These are phyloP conservation scores for Agrotis ipsilon DNA, from an alignment of 2,888 invertebrate genomes.

Conservation along the genomic window DNA sequence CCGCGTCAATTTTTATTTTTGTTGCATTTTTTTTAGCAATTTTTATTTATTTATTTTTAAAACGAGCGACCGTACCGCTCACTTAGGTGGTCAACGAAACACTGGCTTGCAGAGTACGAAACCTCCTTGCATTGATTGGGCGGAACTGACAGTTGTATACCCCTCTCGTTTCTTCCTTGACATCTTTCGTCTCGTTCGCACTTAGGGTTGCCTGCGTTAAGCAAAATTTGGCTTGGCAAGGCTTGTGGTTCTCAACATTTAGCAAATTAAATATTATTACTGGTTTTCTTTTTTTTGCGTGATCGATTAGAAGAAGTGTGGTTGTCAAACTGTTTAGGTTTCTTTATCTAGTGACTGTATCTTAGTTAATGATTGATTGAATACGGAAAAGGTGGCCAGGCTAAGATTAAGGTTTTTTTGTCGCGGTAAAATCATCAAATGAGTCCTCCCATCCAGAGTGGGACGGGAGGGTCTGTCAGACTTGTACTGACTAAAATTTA, in stretches of 20 bases:
- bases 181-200: slow-evolving; percentile 71
- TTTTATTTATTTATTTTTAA: slow-evolving; percentile 71
- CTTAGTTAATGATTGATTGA: background rate
- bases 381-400: background rate
- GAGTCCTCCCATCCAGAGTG: no score
- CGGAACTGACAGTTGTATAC: slow-evolving; percentile 79
- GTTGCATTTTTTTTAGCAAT: slow-evolving; percentile 60
- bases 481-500: no score
- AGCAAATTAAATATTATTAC: slow-evolving; percentile 56
- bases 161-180: slow-evolving; percentile 74
- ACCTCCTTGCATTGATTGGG: slow-evolving; percentile 90
- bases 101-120: slow-evolving; percentile 86
- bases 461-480: no score
- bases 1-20: slow-evolving; percentile 53
- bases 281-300: slow-evolving; percentile 45
- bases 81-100: slow-evolving; percentile 75
- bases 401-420: no score
- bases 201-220: slow-evolving; percentile 78
- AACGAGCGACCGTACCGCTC: slow-evolving; percentile 74
- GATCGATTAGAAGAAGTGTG: slow-evolving; percentile 21
- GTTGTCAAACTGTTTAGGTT: slow-evolving; percentile 49
- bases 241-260: slow-evolving; percentile 81
- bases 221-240: slow-evolving; percentile 87
- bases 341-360: background rate
- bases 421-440: no score